Base-by-base conservation (phyloP, 2,888 invertebrate species). In the Catocala nupta region DNA sequence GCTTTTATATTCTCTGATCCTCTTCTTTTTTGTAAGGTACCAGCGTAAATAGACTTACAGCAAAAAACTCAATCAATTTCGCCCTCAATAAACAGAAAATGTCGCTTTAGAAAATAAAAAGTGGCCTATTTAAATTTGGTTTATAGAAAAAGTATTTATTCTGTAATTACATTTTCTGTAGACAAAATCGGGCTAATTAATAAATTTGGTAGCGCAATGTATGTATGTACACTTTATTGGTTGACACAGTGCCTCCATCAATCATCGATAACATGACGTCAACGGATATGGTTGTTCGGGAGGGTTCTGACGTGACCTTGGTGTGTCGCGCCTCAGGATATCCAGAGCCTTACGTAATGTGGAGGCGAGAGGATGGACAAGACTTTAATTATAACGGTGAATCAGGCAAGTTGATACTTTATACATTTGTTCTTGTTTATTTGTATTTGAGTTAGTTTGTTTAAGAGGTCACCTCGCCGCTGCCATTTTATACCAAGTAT, bases 261-360 rank as follows among this genome's bases (percentile, higher is more conserved):
- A 98, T 99, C 87, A 96, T 98, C 77, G 97, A 98, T 89, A 96
- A 97, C 83, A 97, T 98, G 93, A 98, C 98, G 64, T 98, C 98
- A 82, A 97, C 97, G 65, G 98, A 99, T 89, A 97, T 98, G 96
- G 98, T 98, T 58, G 98, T 98, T 36, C 95, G 98, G 59, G 98
- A 98, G 91, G 97, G 97, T 10, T 96, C 97, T 65, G 98, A 98
- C 90, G 98, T 98, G 69, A 97, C 97, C 77, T 92, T 98, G 87
- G 96, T 96, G 81, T 98, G 98, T 89, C 97, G 97, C 83, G 98
- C 98, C 44, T 96, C 96, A 34, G 98, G 98, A 74, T 98, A 97
- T 90, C 98, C 98, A 0, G 97, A 98, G 84, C 98, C 98, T 56
- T 98, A 98, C 88, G 98, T 98, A 81, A 98, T 98, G 96, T 98